Base-by-base conservation (phyloP, 2,113 vertebrate species). In the Menura novaehollandiae region DNA sequence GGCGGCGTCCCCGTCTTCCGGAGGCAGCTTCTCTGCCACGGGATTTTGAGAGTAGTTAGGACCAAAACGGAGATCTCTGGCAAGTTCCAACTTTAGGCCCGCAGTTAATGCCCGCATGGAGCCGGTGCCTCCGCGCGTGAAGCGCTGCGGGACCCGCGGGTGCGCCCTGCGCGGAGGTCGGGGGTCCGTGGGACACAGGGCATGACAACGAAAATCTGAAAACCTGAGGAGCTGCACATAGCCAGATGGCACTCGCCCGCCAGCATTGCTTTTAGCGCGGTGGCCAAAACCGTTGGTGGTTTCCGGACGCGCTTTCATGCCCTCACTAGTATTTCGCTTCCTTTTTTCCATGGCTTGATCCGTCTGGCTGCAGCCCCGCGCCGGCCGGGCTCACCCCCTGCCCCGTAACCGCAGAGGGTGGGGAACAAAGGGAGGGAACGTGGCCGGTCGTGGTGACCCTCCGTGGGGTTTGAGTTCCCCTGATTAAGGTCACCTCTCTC, bases 271-370 rank as follows among this genome's bases (percentile, higher is more conserved):
- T 94, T 85, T 72, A 55, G 68, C 26, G 73, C 22, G 72, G 47
- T 66, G 44, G 18, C 53, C 94, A 88, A 87, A 98, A 97, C 97
- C 93, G 98, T 97, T 97, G 90, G 98, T 96, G 97, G 97, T 98
- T 98, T 98, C 97, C 98, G 97, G 96, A 67, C 58, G 85, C 39
- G 89, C 90, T 97, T 96, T 97, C 95, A 59, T 97, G 95, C 92
- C 88, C 64, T 91, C 51, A 41, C 85, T 84, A 35, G 66, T 85
- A 93, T 98, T 97, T 95, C 97, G 94, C 91, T 94, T 97, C 95
- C 95, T 91, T 86, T 86, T 87, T 96, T 97, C 73, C 95, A 67
- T 59, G 44, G 44, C 95, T 93, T 72, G 55, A 93, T 91, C 51
- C 79, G 97, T 22, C 73, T 16, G 63, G 52, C 84, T 35, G 4